Evolutionary conservation across 2,888 invertebrate genomes (phyloP).

Genomic region (Tinea semifulvella): DNA sequence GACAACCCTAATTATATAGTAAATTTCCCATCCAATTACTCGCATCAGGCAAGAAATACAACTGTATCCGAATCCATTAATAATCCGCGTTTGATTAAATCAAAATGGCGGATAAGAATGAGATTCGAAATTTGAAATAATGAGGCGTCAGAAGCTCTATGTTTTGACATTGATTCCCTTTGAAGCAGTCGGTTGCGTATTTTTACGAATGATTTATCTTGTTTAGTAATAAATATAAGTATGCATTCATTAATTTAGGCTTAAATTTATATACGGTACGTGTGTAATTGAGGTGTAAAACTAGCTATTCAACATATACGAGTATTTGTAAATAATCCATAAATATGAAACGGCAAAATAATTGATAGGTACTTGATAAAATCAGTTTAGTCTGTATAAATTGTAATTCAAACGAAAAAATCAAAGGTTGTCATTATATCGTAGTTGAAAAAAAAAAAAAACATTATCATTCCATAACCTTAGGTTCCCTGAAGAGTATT

Average conservation of each 20-base stretch:
- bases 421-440: no score
- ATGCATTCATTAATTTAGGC: constrained; percentile 7
- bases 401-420: no score
- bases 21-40: constrained; percentile 28
- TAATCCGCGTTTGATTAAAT: constrained; percentile 42
- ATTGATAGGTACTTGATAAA: no score
- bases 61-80: constrained; percentile 29
- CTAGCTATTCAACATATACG: no score
- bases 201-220: constrained; percentile 36
- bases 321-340: no score
- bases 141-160: constrained; percentile 23
- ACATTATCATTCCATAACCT: no score
- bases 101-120: constrained; percentile 31
- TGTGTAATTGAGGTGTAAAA: no score
- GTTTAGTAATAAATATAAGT: constrained; percentile 16
- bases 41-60: constrained; percentile 18
- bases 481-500: no score
- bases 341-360: no score
- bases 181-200: constrained; percentile 19
- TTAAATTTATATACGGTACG: no score
- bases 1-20: constrained; percentile 1
- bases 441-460: no score
- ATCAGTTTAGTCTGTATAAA: no score
- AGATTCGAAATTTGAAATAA: constrained; percentile 35
- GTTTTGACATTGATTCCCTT: constrained; percentile 34